Conservation (phyloP, 2,888 invertebrate genomes). For the Brenthis hecate region DNA sequence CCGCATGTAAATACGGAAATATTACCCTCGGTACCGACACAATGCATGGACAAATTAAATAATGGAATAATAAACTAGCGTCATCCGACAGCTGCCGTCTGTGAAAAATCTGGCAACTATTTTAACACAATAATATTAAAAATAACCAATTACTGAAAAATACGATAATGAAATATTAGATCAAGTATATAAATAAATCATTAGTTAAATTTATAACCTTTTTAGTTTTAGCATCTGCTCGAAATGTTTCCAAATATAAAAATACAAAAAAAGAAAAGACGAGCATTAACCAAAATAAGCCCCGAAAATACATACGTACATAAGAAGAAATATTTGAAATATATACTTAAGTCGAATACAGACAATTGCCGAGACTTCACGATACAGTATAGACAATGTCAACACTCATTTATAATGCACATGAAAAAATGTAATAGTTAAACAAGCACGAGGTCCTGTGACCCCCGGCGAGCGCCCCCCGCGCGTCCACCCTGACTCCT, state of each 20-base stretch:
- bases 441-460: conserved; percentile 38
- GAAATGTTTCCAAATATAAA: too few relatives aligned
- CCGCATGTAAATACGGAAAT: conserved; percentile 79
- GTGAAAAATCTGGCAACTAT: conserved; percentile 2
- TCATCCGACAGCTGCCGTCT: conserved; percentile 61
- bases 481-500: conserved; percentile 55
- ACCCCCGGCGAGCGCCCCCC: conserved; percentile 50
- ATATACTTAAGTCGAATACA: background rate
- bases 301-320: too few relatives aligned
- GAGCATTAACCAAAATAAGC: too few relatives aligned
- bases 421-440: conserved; percentile 43
- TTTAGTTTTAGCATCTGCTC: too few relatives aligned
- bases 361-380: conserved; percentile 3
- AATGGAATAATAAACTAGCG: conserved; percentile 73
- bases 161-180: background rate
- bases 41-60: conserved; percentile 80
- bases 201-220: too few relatives aligned
- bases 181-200: too few relatives aligned
- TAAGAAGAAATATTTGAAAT: too few relatives aligned
- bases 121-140: conserved; percentile 12
- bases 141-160: background rate
- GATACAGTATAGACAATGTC: conserved; percentile 37
- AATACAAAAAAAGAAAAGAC: too few relatives aligned
- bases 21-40: conserved; percentile 63
- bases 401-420: conserved; percentile 42